Evolutionary conservation across 2,797 vertebrate genomes (phyloP).

Genomic region (Ficedula albicollis): DNA sequence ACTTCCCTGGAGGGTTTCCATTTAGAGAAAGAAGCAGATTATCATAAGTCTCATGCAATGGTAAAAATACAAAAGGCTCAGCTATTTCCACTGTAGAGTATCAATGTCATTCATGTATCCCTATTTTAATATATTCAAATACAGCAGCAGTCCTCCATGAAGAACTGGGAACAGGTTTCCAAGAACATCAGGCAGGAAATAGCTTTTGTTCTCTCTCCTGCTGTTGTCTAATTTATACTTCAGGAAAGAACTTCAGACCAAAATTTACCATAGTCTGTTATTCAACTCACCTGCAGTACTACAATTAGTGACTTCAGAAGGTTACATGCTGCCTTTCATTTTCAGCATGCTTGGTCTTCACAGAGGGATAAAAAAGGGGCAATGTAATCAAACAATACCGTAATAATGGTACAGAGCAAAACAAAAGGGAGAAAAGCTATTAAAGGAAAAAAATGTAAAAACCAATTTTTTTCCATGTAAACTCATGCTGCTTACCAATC

Average conservation of each 20-base stretch:
- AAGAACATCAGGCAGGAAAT: constrained; percentile 67
- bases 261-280: constrained; percentile 64
- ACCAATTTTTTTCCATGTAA: not conserved
- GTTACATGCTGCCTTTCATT: constrained; percentile 64
- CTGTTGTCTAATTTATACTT: constrained; percentile 67
- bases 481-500: not conserved
- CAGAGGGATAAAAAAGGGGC: constrained; percentile 64
- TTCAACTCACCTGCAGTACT: constrained; percentile 66
- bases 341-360: constrained; percentile 43
- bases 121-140: constrained; percentile 55
- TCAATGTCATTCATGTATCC: constrained; percentile 47
- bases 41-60: constrained; percentile 31
- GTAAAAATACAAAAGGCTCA: constrained; percentile 53
- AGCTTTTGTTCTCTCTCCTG: constrained; percentile 64
- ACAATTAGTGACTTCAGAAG: constrained; percentile 66
- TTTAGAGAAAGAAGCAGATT: constrained; percentile 64
- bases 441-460: not conserved
- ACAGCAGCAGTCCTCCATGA: constrained; percentile 25
- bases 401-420: constrained; percentile 9
- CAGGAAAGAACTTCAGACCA: constrained; percentile 55
- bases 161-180: constrained; percentile 52
- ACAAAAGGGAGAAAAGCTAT: not conserved
- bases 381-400: constrained; percentile 53
- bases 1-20: constrained; percentile 73
- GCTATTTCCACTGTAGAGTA: constrained; percentile 50